These are phyloP conservation scores for Oryctes rhinoceros DNA, from an alignment of 1,140 invertebrate species.

Conservation along the genomic window DNA sequence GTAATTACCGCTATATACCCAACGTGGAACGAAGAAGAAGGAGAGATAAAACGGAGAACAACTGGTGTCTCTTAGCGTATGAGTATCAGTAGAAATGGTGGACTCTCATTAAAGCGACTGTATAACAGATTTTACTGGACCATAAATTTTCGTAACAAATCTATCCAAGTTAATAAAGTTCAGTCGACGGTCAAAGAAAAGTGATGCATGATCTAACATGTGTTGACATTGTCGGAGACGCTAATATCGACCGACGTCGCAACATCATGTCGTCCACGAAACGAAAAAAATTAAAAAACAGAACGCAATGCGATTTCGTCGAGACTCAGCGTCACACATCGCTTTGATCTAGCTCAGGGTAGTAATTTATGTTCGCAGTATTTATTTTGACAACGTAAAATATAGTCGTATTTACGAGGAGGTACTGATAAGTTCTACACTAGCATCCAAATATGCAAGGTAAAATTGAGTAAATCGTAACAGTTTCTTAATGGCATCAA, in stretches of 20 bases:
- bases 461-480: too few species aligned
- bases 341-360: slow-evolving; percentile 55
- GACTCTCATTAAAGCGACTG: slow-evolving; percentile 50
- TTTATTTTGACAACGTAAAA: slow-evolving; percentile 41
- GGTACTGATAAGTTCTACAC: too few species aligned
- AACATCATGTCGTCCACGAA: neutral
- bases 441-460: too few species aligned
- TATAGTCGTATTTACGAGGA: neutral
- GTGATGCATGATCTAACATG: slow-evolving; percentile 59
- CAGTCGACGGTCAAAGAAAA: slow-evolving; percentile 43
- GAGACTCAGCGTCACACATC: slow-evolving; percentile 31
- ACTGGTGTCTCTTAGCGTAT: neutral
- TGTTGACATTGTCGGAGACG: slow-evolving; percentile 56
- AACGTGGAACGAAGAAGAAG: neutral
- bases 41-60: neutral
- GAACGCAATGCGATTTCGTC: slow-evolving; percentile 42
- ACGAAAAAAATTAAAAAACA: slow-evolving; percentile 49
- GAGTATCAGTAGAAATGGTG: slow-evolving; percentile 34
- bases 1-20: slow-evolving; percentile 6
- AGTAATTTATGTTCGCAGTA: slow-evolving; percentile 55
- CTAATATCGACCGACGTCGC: slow-evolving; percentile 40
- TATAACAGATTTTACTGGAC: slow-evolving; percentile 52
- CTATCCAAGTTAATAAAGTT: slow-evolving; percentile 52
- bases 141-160: slow-evolving; percentile 57
- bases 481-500: too few species aligned